Evolutionary conservation across 1,140 invertebrate genomes (phyloP).

Genomic region (Nasonia longicornis): DNA sequence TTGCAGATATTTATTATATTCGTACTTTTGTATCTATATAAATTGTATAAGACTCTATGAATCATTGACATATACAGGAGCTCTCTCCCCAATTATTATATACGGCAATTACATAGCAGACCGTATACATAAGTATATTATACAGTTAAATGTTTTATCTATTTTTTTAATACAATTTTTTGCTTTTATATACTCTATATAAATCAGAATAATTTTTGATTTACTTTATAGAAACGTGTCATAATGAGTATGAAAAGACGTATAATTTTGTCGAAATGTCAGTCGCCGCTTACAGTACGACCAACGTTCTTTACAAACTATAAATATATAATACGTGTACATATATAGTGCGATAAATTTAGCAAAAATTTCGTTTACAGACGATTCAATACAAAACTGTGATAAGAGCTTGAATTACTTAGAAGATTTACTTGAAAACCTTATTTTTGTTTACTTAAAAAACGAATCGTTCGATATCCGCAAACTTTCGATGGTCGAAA

Average conservation of each 20-base stretch:
- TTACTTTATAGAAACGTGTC: background rate
- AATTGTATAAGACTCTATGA: constrained; percentile 4
- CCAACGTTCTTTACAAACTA: no score
- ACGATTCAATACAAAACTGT: background rate
- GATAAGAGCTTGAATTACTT: constrained; percentile 4
- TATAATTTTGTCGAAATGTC: constrained; percentile 27
- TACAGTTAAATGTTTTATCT: background rate
- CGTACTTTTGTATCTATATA: constrained; percentile 39
- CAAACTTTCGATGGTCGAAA: background rate
- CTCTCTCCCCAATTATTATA: background rate
- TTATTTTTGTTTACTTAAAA: background rate
- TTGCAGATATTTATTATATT: constrained; percentile 45
- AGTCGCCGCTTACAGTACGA: no score
- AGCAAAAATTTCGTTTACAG: background rate
- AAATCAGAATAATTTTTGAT: constrained; percentile 11
- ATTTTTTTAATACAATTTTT: constrained; percentile 33
- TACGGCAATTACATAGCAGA: background rate
- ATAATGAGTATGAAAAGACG: constrained; percentile 8
- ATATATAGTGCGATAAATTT: background rate
- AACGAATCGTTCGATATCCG: background rate
- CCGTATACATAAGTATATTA: background rate
- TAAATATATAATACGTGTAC: no score
- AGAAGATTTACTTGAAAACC: no score
- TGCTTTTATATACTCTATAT: constrained; percentile 12
- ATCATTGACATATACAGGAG: background rate